phyloP scores from a whole-genome alignment of 2,888 invertebrate genomes.

The Apotomis capreana region DNA sequence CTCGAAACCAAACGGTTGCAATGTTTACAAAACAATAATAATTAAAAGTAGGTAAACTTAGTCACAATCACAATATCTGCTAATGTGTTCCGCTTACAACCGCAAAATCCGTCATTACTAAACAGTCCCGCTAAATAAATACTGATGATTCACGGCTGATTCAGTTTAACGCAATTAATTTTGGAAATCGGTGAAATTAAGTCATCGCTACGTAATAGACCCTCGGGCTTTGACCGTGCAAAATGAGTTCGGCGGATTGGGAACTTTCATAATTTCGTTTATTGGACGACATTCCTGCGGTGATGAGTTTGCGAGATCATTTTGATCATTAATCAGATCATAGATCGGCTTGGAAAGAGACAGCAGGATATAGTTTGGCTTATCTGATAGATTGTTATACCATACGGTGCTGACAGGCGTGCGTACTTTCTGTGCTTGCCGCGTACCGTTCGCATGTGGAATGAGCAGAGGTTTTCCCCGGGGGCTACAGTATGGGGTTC shows the following conservation, averaged over 20 bases:
- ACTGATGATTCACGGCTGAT: conserved; percentile 5
- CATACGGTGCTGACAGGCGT: too few species aligned
- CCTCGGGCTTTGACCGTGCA: not conserved
- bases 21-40: not conserved
- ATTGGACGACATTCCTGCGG: conserved; percentile 9
- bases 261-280: conserved; percentile 25
- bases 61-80: not conserved
- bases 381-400: too few species aligned
- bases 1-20: too few species aligned
- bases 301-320: conserved; percentile 1
- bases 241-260: not conserved
- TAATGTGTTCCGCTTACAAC: not conserved
- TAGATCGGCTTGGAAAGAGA: not conserved
- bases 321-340: not conserved
- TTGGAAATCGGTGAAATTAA: conserved; percentile 13
- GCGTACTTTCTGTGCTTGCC: too few species aligned
- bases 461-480: too few species aligned
- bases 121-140: not conserved
- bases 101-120: not conserved
- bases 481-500: too few species aligned
- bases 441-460: too few species aligned
- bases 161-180: conserved; percentile 1
- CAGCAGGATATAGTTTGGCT: too few species aligned
- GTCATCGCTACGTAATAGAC: conserved; percentile 19
- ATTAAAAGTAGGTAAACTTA: not conserved